Conservation (phyloP, 2,797 vertebrate genomes). For the Babyrousa celebensis region DNA sequence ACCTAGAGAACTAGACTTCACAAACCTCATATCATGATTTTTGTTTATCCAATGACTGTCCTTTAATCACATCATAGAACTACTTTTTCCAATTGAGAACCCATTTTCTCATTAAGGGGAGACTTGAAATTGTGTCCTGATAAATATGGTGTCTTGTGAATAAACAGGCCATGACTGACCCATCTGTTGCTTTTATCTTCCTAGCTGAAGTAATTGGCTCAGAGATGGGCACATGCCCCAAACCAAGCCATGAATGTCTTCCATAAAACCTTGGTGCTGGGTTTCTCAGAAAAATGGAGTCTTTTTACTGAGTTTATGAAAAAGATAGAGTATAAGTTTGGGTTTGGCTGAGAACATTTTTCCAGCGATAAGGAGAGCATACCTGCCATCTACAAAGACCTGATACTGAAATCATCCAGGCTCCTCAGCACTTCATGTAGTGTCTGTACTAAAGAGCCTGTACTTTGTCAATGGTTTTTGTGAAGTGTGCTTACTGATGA, state of each 20-base stretch:
- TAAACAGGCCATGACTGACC: neutral
- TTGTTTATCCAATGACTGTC: neutral
- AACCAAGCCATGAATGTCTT: neutral
- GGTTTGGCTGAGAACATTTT: neutral
- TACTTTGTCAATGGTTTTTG: neutral
- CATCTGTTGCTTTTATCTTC: neutral
- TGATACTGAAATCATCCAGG: neutral
- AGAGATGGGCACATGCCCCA: neutral
- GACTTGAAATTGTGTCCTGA: neutral
- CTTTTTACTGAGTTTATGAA: neutral
- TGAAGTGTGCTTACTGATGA: neutral
- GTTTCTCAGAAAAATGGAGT: neutral
- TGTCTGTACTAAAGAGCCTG: neutral
- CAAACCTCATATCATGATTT: neutral
- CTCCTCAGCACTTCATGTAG: neutral
- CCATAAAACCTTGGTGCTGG: neutral
- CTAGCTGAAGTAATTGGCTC: neutral
- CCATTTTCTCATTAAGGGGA: neutral
- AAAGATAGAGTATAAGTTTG: neutral
- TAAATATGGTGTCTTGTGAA: neutral
- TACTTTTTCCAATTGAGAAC: neutral
- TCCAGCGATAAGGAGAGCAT: neutral
- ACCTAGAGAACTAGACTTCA: neutral
- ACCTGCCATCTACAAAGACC: neutral
- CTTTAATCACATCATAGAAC: neutral